Evolutionary conservation across 2,797 vertebrate genomes (phyloP).

Genomic region (Enteromius argenteus): DNA sequence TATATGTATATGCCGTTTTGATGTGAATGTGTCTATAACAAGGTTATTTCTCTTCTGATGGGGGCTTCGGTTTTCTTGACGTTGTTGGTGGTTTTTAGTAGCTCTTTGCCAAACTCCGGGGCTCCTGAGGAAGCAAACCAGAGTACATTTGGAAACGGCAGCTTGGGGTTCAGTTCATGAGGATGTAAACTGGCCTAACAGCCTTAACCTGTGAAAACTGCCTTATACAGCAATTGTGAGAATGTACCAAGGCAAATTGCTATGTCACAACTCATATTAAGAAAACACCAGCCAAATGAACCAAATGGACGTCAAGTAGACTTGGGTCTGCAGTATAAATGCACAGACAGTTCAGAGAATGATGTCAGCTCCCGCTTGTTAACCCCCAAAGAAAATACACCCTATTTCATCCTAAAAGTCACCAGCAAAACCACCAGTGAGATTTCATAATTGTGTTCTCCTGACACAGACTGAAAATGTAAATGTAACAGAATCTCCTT

Average conservation of each 20-base stretch:
- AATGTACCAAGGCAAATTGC: neutral
- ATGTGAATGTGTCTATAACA: neutral
- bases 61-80: constrained; percentile 72
- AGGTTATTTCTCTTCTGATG: constrained; percentile 64
- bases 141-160: neutral
- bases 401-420: constrained; percentile 76
- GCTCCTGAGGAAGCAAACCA: neutral
- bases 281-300: constrained; percentile 14
- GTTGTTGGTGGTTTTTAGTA: constrained; percentile 79
- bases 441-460: constrained; percentile 24
- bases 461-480: constrained; percentile 17
- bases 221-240: neutral
- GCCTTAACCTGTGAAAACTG: constrained; percentile 19
- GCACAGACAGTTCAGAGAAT: constrained; percentile 37
- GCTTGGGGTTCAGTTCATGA: neutral
- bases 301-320: neutral
- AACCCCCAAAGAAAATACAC: constrained; percentile 78
- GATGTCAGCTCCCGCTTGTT: constrained; percentile 69
- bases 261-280: neutral
- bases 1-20: constrained; percentile 2
- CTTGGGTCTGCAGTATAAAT: neutral
- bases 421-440: constrained; percentile 77
- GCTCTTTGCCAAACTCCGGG: constrained; percentile 59
- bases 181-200: neutral
- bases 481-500: constrained; percentile 36